These are phyloP conservation scores for Choloepus hoffmanni DNA, from an alignment of 2,113 vertebrate genomes.

Conservation along the genomic window DNA sequence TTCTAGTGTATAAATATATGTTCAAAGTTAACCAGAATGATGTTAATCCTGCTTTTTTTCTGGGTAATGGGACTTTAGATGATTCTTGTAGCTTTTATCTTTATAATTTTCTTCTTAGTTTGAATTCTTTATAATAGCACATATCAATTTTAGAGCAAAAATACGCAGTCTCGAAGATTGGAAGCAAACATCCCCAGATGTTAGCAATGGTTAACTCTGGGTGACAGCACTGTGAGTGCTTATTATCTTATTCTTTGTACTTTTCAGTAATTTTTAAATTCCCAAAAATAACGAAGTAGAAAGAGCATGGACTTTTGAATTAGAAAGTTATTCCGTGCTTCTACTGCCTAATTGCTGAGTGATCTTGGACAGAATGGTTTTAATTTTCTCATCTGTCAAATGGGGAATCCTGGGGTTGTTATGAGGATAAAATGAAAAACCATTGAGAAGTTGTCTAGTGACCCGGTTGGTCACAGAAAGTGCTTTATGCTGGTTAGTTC, in stretches of 20 bases:
- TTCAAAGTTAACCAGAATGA: not conserved
- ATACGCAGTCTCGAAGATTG: not conserved
- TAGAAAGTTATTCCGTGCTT: not conserved
- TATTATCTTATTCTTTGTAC: not conserved
- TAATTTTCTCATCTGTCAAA: not conserved
- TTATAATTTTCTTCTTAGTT: not conserved
- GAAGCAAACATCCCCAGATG: not conserved
- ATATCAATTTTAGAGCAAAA: conserved; percentile 28
- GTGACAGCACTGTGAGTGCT: not conserved
- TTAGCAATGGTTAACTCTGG: conserved; percentile 26
- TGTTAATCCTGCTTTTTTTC: not conserved
- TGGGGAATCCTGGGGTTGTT: not conserved
- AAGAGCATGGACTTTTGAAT: not conserved
- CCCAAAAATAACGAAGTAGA: not conserved
- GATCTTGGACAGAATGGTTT: not conserved
- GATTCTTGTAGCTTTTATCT: not conserved
- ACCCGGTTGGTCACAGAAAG: not conserved
- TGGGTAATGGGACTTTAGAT: not conserved
- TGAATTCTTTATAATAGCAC: conserved; percentile 32
- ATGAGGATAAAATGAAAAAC: not conserved
- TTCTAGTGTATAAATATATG: not conserved
- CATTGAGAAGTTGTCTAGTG: not conserved
- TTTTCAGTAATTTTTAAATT: not conserved
- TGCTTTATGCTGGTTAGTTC: not conserved
- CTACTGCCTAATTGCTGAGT: not conserved